Evolutionary conservation across 2,113 vertebrate species (phyloP).

Genomic region (Amazona vittata): DNA sequence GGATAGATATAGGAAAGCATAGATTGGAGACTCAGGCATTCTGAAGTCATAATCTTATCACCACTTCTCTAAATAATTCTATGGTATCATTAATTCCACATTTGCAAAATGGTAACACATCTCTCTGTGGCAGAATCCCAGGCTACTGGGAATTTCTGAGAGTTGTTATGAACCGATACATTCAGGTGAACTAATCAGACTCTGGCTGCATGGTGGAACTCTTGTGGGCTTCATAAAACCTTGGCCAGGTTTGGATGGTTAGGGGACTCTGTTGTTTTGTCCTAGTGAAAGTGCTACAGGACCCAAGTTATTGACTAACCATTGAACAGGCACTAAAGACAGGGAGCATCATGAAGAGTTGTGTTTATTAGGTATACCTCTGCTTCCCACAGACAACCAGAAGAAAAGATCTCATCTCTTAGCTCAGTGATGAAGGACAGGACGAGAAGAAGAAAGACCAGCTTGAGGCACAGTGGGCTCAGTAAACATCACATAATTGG

Average conservation of each 20-base stretch:
- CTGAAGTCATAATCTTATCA: not conserved
- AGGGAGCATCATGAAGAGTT: not conserved
- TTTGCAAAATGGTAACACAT: not conserved
- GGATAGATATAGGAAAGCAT: not conserved
- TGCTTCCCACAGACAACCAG: not conserved
- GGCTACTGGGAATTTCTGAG: not conserved
- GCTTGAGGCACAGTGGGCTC: not conserved
- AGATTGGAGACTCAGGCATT: not conserved
- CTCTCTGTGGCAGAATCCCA: not conserved
- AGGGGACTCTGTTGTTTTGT: not conserved
- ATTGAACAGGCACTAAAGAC: not conserved
- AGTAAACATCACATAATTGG: not conserved
- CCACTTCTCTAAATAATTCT: not conserved
- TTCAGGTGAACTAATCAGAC: not conserved
- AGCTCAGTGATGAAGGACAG: not conserved
- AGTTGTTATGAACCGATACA: not conserved
- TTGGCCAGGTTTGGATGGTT: not conserved
- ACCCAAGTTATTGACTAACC: fast-evolving
- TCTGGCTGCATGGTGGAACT: not conserved
- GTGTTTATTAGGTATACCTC: not conserved
- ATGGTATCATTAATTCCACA: not conserved
- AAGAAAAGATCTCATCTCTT: not conserved
- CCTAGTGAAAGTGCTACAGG: not conserved
- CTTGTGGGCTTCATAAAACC: not conserved
- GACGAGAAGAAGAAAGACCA: not conserved